Evolutionary conservation across 1,140 invertebrate species (phyloP), one percentile per base, ranked within the genome.

Genomic region (Hycleus phaleratus): DNA sequence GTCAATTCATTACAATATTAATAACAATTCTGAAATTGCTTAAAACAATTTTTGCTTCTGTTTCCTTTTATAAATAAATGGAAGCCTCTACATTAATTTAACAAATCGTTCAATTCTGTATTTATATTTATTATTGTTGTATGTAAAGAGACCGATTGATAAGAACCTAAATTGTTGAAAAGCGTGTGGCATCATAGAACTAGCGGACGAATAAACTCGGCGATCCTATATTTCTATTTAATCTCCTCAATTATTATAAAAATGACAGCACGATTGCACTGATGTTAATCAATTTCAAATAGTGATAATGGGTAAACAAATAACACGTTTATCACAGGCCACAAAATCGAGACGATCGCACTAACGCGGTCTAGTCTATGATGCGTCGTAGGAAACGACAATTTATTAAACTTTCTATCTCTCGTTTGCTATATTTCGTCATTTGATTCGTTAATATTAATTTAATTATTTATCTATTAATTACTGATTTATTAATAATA

Each of bases 41-140:
- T 63, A 56, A 61, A 67, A 61, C 53, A 62, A 65, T 63, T 63
- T 60, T 26, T 53, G 46, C 50, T 55, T 44, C 32, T 32, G 4
- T 32, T 7, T 32, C 32, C 4, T 32, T 54, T 54, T 62, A 60
- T 60, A 65, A 60, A 66, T 56, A 58, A 59, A 61, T 66, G 62
- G 57, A 71, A 72, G 70, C 68, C 70, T 68, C 70, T 72, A 72
- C 70, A 65, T 52, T 68, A 62, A 66, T 68, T 68, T 64, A 68
- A 71, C 68, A 67, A 69, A 71, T 18, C 18, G 18, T 5, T 32
- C 66, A 70, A 66, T 56, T 60, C 65, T 32, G 32, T 7, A 32
- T 32, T 18, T 32, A 7, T 7, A 32, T 32, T 32, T 32, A 18
- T 18, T 67, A 68, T 54, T 63, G 63, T 59, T 69, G 63, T 70